Conservation (phyloP, 2,797 vertebrate genomes). For the Pipistrellus nathusii region DNA sequence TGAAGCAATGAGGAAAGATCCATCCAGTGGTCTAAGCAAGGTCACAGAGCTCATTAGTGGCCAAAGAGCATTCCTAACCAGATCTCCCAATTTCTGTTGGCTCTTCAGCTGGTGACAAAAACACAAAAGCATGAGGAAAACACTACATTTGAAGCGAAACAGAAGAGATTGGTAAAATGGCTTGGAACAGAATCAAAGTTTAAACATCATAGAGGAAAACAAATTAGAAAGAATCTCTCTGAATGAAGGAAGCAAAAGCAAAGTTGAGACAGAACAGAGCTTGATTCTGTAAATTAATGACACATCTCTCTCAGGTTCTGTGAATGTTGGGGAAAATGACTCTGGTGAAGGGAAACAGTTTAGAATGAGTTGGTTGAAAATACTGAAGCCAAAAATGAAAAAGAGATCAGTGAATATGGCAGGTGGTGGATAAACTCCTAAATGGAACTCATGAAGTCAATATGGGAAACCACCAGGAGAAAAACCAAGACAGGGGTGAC, state of each 20-base stretch:
- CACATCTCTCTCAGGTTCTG: accelerated
- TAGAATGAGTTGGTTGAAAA: not conserved
- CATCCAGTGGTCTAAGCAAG: not conserved
- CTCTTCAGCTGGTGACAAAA: not conserved
- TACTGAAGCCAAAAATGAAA: not conserved
- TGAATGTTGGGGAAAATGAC: not conserved
- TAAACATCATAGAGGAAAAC: not conserved
- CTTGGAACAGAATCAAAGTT: not conserved
- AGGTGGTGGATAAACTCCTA: no score
- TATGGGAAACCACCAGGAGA: accelerated
- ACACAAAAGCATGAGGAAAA: not conserved
- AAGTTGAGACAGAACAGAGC: accelerated
- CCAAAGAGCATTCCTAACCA: not conserved
- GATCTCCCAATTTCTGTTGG: accelerated
- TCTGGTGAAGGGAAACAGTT: not conserved
- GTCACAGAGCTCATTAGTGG: accelerated
- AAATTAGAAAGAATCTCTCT: not conserved
- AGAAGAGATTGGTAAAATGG: not conserved
- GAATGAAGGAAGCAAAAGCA: not conserved
- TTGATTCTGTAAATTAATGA: not conserved
- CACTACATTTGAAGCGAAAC: no score
- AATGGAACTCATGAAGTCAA: accelerated
- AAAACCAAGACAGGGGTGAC: accelerated
- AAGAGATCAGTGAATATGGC: not conserved
- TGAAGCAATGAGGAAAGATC: not conserved